These are phyloP conservation scores for Poecilia gillii DNA, from an alignment of 2,797 vertebrate species.

Conservation along the genomic window DNA sequence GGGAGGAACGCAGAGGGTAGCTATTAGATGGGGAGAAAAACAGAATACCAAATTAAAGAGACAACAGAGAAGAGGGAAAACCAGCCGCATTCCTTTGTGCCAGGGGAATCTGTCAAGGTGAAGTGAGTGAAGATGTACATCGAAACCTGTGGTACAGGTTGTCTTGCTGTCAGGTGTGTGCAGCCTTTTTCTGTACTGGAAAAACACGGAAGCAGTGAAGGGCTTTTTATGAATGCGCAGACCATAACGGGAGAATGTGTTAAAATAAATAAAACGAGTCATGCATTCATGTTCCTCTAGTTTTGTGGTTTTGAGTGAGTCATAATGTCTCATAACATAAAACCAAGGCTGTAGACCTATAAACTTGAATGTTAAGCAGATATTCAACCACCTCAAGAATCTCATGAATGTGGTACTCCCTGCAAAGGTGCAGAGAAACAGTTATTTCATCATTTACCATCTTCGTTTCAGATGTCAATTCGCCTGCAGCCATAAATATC, in stretches of 20 bases:
- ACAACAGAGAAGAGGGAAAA: conserved; percentile 51
- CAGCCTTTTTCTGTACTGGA: neutral
- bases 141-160: conserved; percentile 51
- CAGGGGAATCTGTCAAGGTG: conserved; percentile 38
- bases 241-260: neutral
- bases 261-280: neutral
- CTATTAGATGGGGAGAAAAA: conserved; percentile 54
- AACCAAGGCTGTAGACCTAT: neutral
- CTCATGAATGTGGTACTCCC: neutral
- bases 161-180: conserved; percentile 14
- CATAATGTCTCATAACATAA: neutral
- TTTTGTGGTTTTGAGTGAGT: neutral
- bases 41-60: conserved; percentile 57
- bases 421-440: conserved; percentile 2
- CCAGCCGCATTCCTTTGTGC: conserved; percentile 57
- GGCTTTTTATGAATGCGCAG: neutral
- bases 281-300: neutral
- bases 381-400: neutral
- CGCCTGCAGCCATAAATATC: neutral
- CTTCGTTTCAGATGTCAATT: conserved; percentile 2
- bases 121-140: conserved; percentile 16
- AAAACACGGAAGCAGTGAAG: neutral
- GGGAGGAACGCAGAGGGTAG: conserved; percentile 47
- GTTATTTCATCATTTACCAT: neutral
- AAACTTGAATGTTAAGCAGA: neutral